Evolutionary conservation across 2,797 vertebrate species (phyloP).

Genomic region (Lophius americanus): DNA sequence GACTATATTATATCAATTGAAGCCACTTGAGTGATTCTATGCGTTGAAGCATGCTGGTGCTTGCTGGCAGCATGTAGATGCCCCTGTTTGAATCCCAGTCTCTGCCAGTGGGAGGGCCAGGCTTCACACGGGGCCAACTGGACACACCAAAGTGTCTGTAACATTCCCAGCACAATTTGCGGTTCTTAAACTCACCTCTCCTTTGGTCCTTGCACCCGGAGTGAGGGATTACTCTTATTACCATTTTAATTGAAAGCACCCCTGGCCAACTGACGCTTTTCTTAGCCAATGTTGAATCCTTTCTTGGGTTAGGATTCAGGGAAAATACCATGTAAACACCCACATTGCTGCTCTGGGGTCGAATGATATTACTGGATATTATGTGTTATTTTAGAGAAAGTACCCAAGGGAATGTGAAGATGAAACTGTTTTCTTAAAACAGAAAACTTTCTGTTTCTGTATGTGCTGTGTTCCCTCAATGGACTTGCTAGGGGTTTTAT

Average conservation of each 20-base stretch:
- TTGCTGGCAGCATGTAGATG: constrained; percentile 33
- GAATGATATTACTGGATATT: constrained; percentile 10
- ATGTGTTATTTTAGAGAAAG: constrained; percentile 6
- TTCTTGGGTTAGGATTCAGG: constrained; percentile 12
- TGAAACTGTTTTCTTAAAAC: constrained; percentile 47
- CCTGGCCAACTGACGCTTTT: constrained; percentile 28
- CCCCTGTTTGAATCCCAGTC: constrained; percentile 47
- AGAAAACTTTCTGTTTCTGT: constrained; percentile 31
- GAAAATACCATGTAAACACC: constrained; percentile 18
- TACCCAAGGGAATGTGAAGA: constrained; percentile 16
- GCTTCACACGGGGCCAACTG: constrained; percentile 40
- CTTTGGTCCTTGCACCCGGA: constrained; percentile 37
- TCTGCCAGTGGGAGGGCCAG: constrained; percentile 33
- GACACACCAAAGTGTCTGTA: constrained; percentile 35
- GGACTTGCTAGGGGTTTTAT: constrained; percentile 45
- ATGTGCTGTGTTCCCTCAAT: constrained; percentile 36
- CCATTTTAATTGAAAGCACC: constrained; percentile 49
- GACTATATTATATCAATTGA: no score
- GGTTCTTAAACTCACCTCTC: constrained; percentile 34
- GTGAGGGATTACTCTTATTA: constrained; percentile 51
- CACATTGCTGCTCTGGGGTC: constrained; percentile 5
- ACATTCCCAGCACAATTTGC: constrained; percentile 37
- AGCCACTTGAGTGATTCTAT: no score
- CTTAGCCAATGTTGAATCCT: constrained; percentile 25
- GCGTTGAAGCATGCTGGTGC: constrained; percentile 26